phyloP scores from a whole-genome alignment of 2,797 vertebrate genomes.

The Megaceryle alcyon region DNA sequence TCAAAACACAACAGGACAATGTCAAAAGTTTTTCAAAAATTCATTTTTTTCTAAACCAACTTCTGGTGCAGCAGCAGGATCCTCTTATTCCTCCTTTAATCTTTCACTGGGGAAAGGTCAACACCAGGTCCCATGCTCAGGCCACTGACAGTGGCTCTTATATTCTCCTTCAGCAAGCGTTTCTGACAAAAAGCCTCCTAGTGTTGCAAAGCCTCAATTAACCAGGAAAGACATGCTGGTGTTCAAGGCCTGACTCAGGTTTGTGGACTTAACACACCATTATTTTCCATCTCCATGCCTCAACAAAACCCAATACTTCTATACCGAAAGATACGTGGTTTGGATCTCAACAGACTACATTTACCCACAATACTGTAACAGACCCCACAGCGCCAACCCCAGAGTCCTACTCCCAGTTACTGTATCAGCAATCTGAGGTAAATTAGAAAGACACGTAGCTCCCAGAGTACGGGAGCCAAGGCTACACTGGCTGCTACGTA shows the following conservation, averaged over 20 bases:
- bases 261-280: not conserved
- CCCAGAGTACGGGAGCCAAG: rapidly evolving
- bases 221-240: not conserved
- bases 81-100: not conserved
- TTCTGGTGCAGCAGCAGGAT: not conserved
- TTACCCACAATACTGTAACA: not conserved
- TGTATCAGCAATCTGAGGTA: not conserved
- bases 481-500: not conserved
- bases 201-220: not conserved
- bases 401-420: not conserved
- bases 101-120: not conserved
- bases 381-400: not conserved
- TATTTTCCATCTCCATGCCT: not conserved
- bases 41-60: not conserved
- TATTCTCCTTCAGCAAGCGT: not conserved
- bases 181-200: not conserved
- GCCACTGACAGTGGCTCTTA: rapidly evolving
- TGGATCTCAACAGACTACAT: not conserved
- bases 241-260: not conserved
- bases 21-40: not conserved
- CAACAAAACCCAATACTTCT: not conserved
- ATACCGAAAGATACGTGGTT: not conserved
- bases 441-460: not conserved
- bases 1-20: not conserved
- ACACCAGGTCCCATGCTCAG: not conserved